Evolutionary conservation across 2,888 invertebrate genomes (phyloP).

Genomic region (Gonocerus acuteangulatus): DNA sequence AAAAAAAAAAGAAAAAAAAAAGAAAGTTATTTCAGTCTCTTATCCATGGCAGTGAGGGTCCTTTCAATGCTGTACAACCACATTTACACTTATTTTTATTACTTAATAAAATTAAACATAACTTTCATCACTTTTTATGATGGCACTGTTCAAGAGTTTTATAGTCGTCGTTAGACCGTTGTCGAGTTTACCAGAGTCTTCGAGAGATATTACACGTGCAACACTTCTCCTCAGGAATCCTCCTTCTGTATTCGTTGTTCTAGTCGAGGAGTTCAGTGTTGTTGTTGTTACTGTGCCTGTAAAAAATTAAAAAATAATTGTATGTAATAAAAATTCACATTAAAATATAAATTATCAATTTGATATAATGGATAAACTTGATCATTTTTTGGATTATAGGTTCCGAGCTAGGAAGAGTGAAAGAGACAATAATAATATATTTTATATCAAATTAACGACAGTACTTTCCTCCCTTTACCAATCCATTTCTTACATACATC

Average conservation of each 20-base stretch:
- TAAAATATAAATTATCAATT: too few species aligned
- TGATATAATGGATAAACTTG: too few species aligned
- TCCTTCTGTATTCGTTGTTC: constrained; percentile 32
- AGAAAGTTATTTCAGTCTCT: too few species aligned
- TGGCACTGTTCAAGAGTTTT: constrained; percentile 35
- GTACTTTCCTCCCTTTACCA: too few species aligned
- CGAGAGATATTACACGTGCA: constrained; percentile 36
- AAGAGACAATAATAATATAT: too few species aligned
- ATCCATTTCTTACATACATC: too few species aligned
- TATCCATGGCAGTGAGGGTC: neutral
- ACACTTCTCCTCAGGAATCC: constrained; percentile 37
- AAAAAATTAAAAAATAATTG: too few species aligned
- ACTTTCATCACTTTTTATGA: constrained; percentile 35
- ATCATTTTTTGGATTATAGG: too few species aligned
- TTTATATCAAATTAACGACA: too few species aligned
- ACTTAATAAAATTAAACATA: constrained; percentile 32
- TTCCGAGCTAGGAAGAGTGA: too few species aligned
- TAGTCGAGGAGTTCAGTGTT: constrained; percentile 41
- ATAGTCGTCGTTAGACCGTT: constrained; percentile 31
- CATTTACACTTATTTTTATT: neutral
- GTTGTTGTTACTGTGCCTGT: constrained; percentile 57
- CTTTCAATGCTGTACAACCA: neutral
- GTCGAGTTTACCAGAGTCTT: constrained; percentile 31
- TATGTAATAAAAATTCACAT: too few species aligned
- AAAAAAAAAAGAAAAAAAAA: too few species aligned